Evolutionary conservation across 2,888 invertebrate genomes (phyloP).

Genomic region (Blomia tropicalis): DNA sequence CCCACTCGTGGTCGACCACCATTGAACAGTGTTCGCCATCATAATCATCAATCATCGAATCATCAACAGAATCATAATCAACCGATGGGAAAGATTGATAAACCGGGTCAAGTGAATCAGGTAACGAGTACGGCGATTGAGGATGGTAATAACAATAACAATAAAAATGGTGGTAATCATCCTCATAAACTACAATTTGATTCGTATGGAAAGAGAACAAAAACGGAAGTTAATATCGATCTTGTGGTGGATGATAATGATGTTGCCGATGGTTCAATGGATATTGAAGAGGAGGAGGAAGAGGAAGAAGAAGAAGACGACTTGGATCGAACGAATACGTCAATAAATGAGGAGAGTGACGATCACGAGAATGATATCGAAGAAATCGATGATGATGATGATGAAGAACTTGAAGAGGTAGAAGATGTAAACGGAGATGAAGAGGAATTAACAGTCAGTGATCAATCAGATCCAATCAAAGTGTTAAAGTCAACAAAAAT

Average conservation of each 20-base stretch:
- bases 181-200: too few relatives aligned
- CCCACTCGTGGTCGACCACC: conserved; percentile 12
- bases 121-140: neutral
- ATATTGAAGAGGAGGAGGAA: neutral
- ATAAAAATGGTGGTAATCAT: neutral
- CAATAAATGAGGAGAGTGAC: neutral
- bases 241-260: neutral
- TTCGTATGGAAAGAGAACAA: neutral
- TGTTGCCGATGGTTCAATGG: neutral
- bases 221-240: neutral
- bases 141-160: neutral
- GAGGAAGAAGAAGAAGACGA: neutral
- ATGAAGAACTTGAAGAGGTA: neutral
- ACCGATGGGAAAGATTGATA: neutral
- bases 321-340: neutral
- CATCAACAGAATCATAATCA: neutral
- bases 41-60: neutral
- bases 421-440: neutral
- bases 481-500: neutral
- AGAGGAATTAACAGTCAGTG: neutral
- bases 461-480: neutral
- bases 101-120: conserved; percentile 4
- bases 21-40: neutral
- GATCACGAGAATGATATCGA: neutral
- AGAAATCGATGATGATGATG: neutral